Conservation (phyloP, 2,888 invertebrate genomes). For the Apeira syringaria region DNA sequence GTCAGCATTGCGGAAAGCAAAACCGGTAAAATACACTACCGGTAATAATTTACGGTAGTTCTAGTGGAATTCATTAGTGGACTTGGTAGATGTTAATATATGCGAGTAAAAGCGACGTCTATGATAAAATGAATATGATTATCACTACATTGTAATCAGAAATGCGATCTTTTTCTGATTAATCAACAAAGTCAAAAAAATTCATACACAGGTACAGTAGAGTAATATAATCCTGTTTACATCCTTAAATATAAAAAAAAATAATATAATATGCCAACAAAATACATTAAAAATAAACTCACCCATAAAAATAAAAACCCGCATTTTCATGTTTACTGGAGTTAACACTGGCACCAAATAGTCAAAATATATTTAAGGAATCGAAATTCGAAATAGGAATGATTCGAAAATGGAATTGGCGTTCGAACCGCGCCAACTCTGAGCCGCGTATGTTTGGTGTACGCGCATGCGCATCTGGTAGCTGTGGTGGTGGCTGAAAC, state of each 20-base stretch:
- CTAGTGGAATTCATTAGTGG: slow-evolving; percentile 10
- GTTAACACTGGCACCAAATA: slow-evolving; percentile 63
- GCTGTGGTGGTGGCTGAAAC: slow-evolving; percentile 48
- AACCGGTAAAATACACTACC: slow-evolving; percentile 4
- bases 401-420: slow-evolving; percentile 44
- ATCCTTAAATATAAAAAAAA: too few species aligned
- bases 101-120: slow-evolving; percentile 19
- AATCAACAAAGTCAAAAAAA: too few species aligned
- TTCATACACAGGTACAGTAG: too few species aligned
- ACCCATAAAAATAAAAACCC: slow-evolving; percentile 68
- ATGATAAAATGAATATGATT: slow-evolving; percentile 16
- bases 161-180: neutral
- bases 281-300: slow-evolving; percentile 39
- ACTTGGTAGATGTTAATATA: slow-evolving; percentile 7
- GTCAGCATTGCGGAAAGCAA: slow-evolving; percentile 1
- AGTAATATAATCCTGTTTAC: too few species aligned
- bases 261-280: too few species aligned
- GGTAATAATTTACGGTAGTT: slow-evolving; percentile 1
- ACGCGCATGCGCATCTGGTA: slow-evolving; percentile 43
- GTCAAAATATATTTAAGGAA: slow-evolving; percentile 31
- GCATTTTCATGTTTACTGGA: slow-evolving; percentile 54
- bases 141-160: slow-evolving; percentile 8
- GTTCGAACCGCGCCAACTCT: slow-evolving; percentile 69
- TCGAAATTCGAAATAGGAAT: slow-evolving; percentile 33
- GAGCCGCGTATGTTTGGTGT: slow-evolving; percentile 65